Base-by-base conservation (phyloP, 2,113 vertebrate species). In the Orycteropus afer region DNA sequence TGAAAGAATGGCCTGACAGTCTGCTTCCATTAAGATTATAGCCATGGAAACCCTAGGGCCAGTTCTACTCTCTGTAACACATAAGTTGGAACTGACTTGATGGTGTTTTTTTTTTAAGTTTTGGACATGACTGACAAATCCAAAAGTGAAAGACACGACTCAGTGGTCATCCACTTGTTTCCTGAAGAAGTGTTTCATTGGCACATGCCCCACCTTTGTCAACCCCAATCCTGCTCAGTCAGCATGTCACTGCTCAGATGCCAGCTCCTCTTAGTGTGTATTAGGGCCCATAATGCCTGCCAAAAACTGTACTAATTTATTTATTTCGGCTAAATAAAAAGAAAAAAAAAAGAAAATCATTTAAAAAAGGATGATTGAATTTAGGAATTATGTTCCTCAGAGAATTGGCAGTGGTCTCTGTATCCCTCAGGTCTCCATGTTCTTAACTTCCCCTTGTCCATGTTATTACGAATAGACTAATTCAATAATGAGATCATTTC, bases 301-400 rank as follows among this genome's bases (percentile, higher is more conserved):
- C 96, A 97, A 97, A 97, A 93, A 93, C 53, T 81, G 61, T 91
- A 95, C 97, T 98, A 98, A 98, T 98, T 98, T 97, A 98, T 96
- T 98, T 97, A 94, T 93, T 98, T 98, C 94, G 95, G 96, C 94
- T 96, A 96, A 96, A 95, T 78, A 61, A 82, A 94, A 96, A 92
- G 94, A n/a, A n/a, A n/a, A n/a, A n/a, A n/a, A n/a, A n/a, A 96
- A 97, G 97, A 96, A 82, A 71, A 71, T 71, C 12, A 84, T 97
- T 98, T 97, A 73, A 95, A 97, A 94, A 96, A 90, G 42, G 85
- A 97, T 97, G 94, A 98, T 96, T 96, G 97, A 95, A 98, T 98
- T 97, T 98, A 97, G 96, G 94, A 97, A 97, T 92, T 94, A 82
- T 71, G 13, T 92, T 97, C 98, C 97, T 89, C 57, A 32, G 96